Evolutionary conservation across 1,140 invertebrate species (phyloP), one percentile per base, ranked within the genome.

Genomic region (Goniozus legneri): DNA sequence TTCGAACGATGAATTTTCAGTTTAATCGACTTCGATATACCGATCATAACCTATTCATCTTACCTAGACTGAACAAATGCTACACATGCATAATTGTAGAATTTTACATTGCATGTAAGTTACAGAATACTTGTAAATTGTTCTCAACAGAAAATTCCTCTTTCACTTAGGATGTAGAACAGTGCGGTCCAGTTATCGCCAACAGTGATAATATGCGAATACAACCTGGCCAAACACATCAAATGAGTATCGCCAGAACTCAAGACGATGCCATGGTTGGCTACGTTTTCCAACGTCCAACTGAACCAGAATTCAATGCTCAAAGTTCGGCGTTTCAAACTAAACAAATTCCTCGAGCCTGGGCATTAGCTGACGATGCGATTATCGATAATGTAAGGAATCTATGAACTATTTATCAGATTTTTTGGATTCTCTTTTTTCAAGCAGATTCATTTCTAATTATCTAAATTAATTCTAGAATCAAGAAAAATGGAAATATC

Each of bases 211-310:
- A 65, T 20, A 59, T 75, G 49, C 64, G 73, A 38, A 65, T 76
- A 50, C 69, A 73, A 60, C 62, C 66, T 21, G 71, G 72, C 53
- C 74, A 76, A 15, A 66, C 69, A 22, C 71, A 70, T 65, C 74
- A 74, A 34, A 73, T 76, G 43, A 63, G 69, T 39, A 52, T 75
- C 2, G 76, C 70, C 44, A 78, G 84, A 62, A 76, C 82, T 51
- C 87, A 90, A 75, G 90, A 92, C 71, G 91, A 92, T 80, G 88
- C 88, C 42, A 85, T 87, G 67, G 89, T 92, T 51, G 85, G 88
- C 58, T 93, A 93, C 71, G 86, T 91, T 45, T 93, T 90, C 73
- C 89, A 92, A 77, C 75, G 89, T 55, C 84, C 87, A 44, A 80
- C 82, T 45, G 88, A 92, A 67, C 78, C 82, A 36, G 87, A 89